phyloP scores from a whole-genome alignment of 2,888 invertebrate species.

The Orthosia gothica region DNA sequence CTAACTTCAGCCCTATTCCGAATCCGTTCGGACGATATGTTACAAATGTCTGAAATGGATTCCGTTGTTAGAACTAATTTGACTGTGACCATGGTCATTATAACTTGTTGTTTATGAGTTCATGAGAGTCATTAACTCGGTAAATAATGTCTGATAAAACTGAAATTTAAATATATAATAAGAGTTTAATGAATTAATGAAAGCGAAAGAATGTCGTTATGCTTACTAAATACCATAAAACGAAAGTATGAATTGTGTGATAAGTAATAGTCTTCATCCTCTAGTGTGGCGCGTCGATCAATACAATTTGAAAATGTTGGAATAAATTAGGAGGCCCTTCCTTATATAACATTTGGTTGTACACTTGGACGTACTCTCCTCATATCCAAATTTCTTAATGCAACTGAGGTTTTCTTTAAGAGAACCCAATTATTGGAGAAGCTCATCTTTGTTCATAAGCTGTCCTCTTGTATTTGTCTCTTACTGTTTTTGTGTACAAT shows the following conservation, averaged over 20 bases:
- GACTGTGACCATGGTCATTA: background rate
- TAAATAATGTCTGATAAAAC: background rate
- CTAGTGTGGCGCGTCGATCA: too few relatives aligned
- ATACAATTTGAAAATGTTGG: too few relatives aligned
- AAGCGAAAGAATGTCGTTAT: background rate
- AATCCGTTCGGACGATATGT: constrained; percentile 42
- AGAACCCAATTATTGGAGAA: too few relatives aligned
- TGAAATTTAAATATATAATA: background rate
- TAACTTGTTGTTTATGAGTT: constrained; percentile 11
- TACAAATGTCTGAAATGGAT: constrained; percentile 45
- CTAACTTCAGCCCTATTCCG: constrained; percentile 38
- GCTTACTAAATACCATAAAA: background rate
- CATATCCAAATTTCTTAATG: too few relatives aligned
- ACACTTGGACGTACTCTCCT: too few relatives aligned
- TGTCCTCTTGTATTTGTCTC: too few relatives aligned
- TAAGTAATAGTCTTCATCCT: background rate
- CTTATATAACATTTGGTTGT: too few relatives aligned
- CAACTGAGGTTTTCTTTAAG: too few relatives aligned
- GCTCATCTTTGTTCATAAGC: too few relatives aligned
- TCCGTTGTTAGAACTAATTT: constrained; percentile 39
- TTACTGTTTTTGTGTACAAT: too few relatives aligned
- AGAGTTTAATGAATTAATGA: constrained; percentile 2
- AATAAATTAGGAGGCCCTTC: too few relatives aligned
- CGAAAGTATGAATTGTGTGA: background rate
- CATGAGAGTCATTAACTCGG: constrained; percentile 5